Conservation (phyloP, 2,888 invertebrate genomes). For the Philaethria dido region DNA sequence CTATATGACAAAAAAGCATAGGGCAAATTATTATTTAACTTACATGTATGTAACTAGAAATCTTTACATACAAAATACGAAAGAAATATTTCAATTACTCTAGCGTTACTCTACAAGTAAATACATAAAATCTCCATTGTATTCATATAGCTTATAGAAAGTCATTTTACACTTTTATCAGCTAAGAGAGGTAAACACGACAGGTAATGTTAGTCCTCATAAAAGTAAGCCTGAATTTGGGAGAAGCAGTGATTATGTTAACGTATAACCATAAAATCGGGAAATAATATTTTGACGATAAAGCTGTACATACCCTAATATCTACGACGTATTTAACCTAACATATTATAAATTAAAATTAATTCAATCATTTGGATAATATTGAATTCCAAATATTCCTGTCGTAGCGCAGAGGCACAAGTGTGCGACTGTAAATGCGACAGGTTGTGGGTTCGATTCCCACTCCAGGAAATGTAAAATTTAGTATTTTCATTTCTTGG, state of each 20-base stretch:
- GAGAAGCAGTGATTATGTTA: conserved; percentile 5
- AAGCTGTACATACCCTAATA: background rate
- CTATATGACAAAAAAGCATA: no score
- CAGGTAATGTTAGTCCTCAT: conserved; percentile 6
- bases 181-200: background rate
- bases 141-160: background rate
- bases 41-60: no score
- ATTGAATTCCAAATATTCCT: no score
- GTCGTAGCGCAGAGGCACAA: no score
- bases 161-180: conserved; percentile 5
- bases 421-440: no score
- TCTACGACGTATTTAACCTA: background rate
- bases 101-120: no score
- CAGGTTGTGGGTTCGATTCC: no score
- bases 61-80: no score
- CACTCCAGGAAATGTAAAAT: no score
- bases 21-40: no score
- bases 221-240: conserved; percentile 1
- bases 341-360: background rate
- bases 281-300: background rate
- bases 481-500: no score
- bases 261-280: conserved; percentile 11
- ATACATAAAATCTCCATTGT: background rate
- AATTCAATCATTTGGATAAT: background rate
- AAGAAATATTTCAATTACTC: background rate